Conservation (phyloP, 2,888 invertebrate species). For the Gari tellinella region DNA sequence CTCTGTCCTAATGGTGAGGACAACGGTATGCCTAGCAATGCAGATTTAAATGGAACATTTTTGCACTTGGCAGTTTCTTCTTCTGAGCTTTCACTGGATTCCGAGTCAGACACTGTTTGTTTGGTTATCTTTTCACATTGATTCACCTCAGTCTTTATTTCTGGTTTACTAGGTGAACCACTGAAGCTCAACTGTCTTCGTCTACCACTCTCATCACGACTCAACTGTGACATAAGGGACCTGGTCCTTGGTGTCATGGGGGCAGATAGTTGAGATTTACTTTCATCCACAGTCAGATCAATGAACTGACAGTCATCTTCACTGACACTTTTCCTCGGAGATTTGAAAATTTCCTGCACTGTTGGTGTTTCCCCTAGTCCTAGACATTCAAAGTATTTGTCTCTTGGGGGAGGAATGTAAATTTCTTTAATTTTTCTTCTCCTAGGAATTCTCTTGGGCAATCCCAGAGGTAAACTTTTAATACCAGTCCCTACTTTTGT, state of each 20-base stretch:
- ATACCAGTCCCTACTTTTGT: constrained; percentile 47
- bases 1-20: constrained; percentile 71
- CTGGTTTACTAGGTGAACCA: not conserved
- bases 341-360: constrained; percentile 48
- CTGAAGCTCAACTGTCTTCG: constrained; percentile 64
- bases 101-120: constrained; percentile 15
- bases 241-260: constrained; percentile 61
- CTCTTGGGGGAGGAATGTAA: constrained; percentile 53
- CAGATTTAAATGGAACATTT: constrained; percentile 39
- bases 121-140: not conserved
- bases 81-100: constrained; percentile 29
- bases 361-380: constrained; percentile 54
- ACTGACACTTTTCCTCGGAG: constrained; percentile 45
- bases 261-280: constrained; percentile 70
- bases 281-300: constrained; percentile 59
- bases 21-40: constrained; percentile 47
- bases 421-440: constrained; percentile 40
- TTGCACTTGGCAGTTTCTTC: constrained; percentile 11
- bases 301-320: constrained; percentile 69
- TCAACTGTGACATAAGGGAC: constrained; percentile 72
- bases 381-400: constrained; percentile 50
- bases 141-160: constrained; percentile 3
- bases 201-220: constrained; percentile 60
- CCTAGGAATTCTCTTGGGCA: constrained; percentile 29
- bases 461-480: constrained; percentile 49